Base-by-base conservation (phyloP, 2,888 invertebrate genomes). In the Dugesia japonica region DNA sequence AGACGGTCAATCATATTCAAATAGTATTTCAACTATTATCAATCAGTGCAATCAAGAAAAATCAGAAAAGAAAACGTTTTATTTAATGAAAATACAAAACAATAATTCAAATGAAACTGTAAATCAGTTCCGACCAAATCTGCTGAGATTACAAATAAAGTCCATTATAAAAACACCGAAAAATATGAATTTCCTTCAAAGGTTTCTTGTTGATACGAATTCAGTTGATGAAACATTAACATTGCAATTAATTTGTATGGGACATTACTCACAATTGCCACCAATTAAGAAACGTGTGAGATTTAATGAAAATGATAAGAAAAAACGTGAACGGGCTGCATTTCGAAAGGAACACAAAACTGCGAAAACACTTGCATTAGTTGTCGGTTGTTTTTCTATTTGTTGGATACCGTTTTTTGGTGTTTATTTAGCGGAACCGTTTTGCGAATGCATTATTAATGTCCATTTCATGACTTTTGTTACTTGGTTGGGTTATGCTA, bases 401-500 rank as follows among this genome's bases (percentile, higher is more conserved):
- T 92, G 92, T 81, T 92, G 92, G 92, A 84, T 92, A 28, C 92
- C 92, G 0, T 92, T 92, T 84, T 92, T 92, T 84, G 86, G 91
- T 1, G 89, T 90, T 79, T 92, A 92, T 81, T 85, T 92, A 15
- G 86, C 91, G 0, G 90, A 89, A 0, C 91, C 92, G 1, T 91
- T 92, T 81, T 87, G 91, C 76, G 88, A 89, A 9, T 26, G 27
- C 23, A n/a, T 28, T 7, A 26, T 76, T n/a, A 76, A 72, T 72
- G 1, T 23, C 27, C 27, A 76, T 76, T 23, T 76, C 17, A 31
- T 76, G 4, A 71, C 71, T 1, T 28, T 76, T 73, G 85, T 92
- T 75, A 91, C 91, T 0, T 92, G 92, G 92, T 86, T 92, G 56
- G 92, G 87, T 84, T 92, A 92, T 91, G 89, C 91, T 81, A 92